Conservation (phyloP, 2,113 vertebrate species). For the Aldabrachelys gigantea region DNA sequence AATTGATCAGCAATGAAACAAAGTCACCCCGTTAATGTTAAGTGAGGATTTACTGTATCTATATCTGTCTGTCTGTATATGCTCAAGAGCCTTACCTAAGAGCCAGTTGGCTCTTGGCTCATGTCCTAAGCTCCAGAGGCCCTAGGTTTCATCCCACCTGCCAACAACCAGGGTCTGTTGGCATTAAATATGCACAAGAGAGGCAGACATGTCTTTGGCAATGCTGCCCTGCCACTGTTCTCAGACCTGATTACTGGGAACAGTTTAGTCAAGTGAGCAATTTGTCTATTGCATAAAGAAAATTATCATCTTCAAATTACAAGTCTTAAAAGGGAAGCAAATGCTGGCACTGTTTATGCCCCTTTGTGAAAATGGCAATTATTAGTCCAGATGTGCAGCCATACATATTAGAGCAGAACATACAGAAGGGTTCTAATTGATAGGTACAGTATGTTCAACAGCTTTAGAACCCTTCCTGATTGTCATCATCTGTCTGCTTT, state of each 20-base stretch:
- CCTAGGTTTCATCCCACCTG: no score
- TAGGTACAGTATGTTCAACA: not conserved
- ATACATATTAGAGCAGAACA: not conserved
- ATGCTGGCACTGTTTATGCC: not conserved
- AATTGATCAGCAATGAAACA: no score
- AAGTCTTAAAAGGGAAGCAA: not conserved
- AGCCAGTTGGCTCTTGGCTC: no score
- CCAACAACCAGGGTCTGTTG: no score
- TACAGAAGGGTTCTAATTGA: not conserved
- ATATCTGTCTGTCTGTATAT: no score
- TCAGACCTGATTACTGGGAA: not conserved
- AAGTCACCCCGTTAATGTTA: no score
- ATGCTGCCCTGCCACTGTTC: not conserved
- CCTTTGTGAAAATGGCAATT: not conserved
- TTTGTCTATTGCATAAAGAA: not conserved
- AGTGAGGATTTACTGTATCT: no score
- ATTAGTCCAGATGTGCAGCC: not conserved
- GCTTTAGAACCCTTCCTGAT: not conserved
- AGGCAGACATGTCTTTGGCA: not conserved
- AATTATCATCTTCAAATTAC: slow-evolving; percentile 7
- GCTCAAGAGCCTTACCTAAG: no score
- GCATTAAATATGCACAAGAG: not conserved
- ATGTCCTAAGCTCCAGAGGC: no score
- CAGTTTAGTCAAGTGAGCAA: not conserved
- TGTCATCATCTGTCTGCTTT: not conserved